phyloP scores from a whole-genome alignment of 2,797 vertebrate species.

The Sebastes minor region DNA sequence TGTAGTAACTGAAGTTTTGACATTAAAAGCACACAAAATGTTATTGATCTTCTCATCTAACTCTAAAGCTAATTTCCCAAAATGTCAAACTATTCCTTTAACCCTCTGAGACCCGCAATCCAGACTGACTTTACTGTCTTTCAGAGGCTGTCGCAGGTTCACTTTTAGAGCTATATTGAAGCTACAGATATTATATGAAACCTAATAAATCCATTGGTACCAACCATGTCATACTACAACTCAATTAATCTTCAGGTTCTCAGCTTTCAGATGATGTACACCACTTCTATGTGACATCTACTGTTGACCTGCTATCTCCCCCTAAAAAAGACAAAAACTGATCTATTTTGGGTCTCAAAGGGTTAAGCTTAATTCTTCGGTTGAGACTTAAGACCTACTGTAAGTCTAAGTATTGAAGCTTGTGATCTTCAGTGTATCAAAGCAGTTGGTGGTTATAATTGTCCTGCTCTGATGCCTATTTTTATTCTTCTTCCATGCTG shows the following conservation, averaged over 20 bases:
- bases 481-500: background rate
- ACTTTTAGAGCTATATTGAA: no score
- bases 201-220: no score
- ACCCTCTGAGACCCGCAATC: accelerated
- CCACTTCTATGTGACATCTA: no score
- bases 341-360: no score
- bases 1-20: background rate
- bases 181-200: no score
- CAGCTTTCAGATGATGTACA: no score
- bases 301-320: no score
- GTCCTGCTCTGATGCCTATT: background rate
- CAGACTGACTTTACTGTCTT: accelerated
- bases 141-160: no score
- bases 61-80: background rate
- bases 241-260: no score
- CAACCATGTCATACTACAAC: no score
- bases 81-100: background rate
- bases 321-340: no score
- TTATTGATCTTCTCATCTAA: background rate
- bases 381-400: background rate
- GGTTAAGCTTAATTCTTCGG: background rate
- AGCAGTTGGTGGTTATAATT: background rate
- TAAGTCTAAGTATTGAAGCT: background rate
- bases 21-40: background rate
- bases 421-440: background rate